These are phyloP conservation scores for Nomia melanderi DNA, from an alignment of 1,140 invertebrate genomes.

Conservation along the genomic window DNA sequence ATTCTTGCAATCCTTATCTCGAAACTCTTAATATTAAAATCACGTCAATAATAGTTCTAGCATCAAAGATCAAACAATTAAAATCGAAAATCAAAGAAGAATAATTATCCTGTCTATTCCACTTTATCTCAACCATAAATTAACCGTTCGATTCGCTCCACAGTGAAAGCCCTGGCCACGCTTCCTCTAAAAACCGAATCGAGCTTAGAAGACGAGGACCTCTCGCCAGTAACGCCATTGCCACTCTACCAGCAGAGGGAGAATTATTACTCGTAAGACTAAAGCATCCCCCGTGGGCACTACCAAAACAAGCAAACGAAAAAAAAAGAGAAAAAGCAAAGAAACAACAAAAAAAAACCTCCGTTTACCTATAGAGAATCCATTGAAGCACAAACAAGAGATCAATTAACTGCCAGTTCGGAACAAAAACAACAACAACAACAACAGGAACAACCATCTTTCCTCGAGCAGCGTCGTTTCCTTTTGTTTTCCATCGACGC, in stretches of 20 bases:
- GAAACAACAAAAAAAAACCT: not conserved
- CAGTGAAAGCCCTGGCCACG: conserved; percentile 89
- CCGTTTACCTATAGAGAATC: conserved; percentile 2
- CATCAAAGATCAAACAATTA: too few relatives aligned
- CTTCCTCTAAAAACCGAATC: conserved; percentile 81
- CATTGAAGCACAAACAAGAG: too few relatives aligned
- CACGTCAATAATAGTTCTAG: too few relatives aligned
- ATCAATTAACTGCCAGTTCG: conserved; percentile 50
- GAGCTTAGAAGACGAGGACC: conserved; percentile 84
- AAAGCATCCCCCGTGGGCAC: not conserved
- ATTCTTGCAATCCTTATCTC: too few relatives aligned
- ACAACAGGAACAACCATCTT: conserved; percentile 19
- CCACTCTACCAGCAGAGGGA: conserved; percentile 92
- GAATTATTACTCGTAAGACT: conserved; percentile 88
- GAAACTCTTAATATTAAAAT: too few relatives aligned
- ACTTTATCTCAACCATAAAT: too few relatives aligned
- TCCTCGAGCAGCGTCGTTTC: conserved; percentile 8
- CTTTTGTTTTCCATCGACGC: too few relatives aligned
- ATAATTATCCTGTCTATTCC: too few relatives aligned
- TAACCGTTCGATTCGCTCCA: conserved; percentile 57
- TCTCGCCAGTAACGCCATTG: conserved; percentile 85
- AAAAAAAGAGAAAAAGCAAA: too few relatives aligned
- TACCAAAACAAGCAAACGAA: not conserved
- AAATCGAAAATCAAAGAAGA: too few relatives aligned
- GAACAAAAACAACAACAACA: too few relatives aligned